Base-by-base conservation (phyloP, 2,797 vertebrate species). In the Galagoides demidoff region DNA sequence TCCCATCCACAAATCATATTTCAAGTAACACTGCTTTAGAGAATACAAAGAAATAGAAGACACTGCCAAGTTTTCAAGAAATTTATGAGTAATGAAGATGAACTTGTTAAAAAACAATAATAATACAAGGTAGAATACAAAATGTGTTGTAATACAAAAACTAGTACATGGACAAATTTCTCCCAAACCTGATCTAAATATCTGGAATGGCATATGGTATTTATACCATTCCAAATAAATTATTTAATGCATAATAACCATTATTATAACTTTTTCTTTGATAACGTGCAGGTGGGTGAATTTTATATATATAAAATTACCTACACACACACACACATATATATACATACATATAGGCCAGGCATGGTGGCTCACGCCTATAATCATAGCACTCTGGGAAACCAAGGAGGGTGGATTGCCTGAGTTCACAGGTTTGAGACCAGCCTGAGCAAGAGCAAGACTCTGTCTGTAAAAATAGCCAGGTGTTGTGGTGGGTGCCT, bases 81-180 rank as follows among this genome's bases (percentile, higher is more conserved):
- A 14, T 55, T 59, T 84, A 29, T 92, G 59, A 90, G 27, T 81
- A 79, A 93, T 77, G n/a, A 52, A 89, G 20, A 84, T 61, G 76
- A 59, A 74, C 52, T 52, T 87, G 49, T 88, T 85, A 85, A 94
- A 22, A 45, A 92, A 81, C 64, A 87, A 82, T 17, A 45, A 19
- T 90, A 90, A 85, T 52, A 79, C 63, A 90, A 45, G 25, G 14
- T 92, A 89, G 31, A 89, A 79, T 37, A 37, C 20, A 64, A 5
- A 71, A 45, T 68, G 23, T 90, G 19, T 39, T 64, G 8, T 43
- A 88, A 90, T 83, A 83, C 37, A 94, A 96, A 94, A 91, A 22
- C 68, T 37, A 90, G 4, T 74, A 92, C 63, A 64, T 31, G 63
- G 87, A 37, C 14, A 57, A 66, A 37, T 71, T 91, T 90, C 74